Percentiles rank a stretch among this genome's conserved stretches.
Evolutionary conservation across 2,113 vertebrate species (phyloP).

Genomic region (Nicator chloris): DNA sequence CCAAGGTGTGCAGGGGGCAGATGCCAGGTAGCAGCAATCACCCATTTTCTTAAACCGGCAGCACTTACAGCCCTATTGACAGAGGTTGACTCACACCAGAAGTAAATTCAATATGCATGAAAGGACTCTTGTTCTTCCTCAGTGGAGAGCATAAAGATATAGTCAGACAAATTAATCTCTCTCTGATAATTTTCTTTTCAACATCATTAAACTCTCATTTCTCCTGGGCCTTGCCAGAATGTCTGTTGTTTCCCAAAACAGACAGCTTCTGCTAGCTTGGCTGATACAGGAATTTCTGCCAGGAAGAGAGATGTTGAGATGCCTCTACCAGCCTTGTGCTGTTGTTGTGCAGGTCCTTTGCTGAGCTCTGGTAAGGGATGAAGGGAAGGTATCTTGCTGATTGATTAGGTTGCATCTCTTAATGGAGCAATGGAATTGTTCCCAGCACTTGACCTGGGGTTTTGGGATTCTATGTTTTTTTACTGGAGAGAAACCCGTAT

Average conservation of each 20-base stretch:
- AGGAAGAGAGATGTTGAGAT: background rate
- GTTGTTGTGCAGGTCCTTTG: background rate
- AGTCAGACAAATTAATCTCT: conserved; percentile 26
- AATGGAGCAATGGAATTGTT: background rate
- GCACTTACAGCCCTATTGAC: background rate
- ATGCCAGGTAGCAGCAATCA: background rate
- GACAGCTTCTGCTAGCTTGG: background rate
- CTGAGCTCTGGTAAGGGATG: background rate
- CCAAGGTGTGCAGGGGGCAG: background rate
- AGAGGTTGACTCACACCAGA: background rate
- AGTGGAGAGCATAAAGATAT: background rate
- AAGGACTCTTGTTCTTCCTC: conserved; percentile 15
- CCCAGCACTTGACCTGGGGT: background rate
- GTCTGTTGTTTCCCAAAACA: conserved; percentile 3
- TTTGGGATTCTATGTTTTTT: background rate
- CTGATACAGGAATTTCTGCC: background rate
- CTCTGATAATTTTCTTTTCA: conserved; percentile 28
- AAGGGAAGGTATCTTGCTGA: background rate
- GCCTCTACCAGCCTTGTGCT: background rate
- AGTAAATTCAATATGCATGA: background rate
- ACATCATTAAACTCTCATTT: conserved; percentile 32
- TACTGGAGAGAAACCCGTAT: background rate
- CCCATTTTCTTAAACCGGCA: background rate
- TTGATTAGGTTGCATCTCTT: background rate
- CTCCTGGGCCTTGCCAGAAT: background rate